These are phyloP conservation scores for Octopus bimaculoides DNA, from an alignment of 1,140 invertebrate genomes.

Conservation along the genomic window DNA sequence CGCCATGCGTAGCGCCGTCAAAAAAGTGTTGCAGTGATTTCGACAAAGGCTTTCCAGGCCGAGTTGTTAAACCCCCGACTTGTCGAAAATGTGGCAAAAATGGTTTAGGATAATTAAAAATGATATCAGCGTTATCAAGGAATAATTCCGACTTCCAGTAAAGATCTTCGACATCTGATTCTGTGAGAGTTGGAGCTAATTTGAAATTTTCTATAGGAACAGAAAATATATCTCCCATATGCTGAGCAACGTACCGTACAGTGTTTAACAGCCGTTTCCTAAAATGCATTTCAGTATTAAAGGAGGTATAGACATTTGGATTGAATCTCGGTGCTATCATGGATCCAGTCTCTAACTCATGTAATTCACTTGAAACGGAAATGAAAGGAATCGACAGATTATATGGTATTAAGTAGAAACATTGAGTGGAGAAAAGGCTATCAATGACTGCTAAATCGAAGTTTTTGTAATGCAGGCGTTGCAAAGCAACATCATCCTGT, in stretches of 20 bases:
- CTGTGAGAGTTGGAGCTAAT: neutral
- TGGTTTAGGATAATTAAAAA: slow-evolving; percentile 19
- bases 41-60: slow-evolving; percentile 19
- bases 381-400: neutral
- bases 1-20: slow-evolving; percentile 14
- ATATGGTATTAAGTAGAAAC: neutral
- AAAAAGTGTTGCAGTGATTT: slow-evolving; percentile 15
- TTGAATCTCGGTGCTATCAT: neutral
- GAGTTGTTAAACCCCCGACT: slow-evolving; percentile 21
- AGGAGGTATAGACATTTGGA: neutral
- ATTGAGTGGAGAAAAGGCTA: neutral
- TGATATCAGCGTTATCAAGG: slow-evolving; percentile 16
- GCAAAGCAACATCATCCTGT: neutral
- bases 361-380: neutral
- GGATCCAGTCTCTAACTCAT: neutral
- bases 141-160: slow-evolving; percentile 9
- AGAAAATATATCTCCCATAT: neutral
- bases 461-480: neutral
- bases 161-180: neutral
- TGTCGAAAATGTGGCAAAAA: slow-evolving; percentile 17
- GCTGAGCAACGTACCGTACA: neutral
- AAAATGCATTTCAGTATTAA: slow-evolving; percentile 10
- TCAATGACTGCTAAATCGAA: neutral
- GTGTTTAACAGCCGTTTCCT: neutral
- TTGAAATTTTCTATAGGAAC: neutral